phyloP scores from a whole-genome alignment of 2,888 invertebrate species.

The Megastigmus dorsalis region DNA sequence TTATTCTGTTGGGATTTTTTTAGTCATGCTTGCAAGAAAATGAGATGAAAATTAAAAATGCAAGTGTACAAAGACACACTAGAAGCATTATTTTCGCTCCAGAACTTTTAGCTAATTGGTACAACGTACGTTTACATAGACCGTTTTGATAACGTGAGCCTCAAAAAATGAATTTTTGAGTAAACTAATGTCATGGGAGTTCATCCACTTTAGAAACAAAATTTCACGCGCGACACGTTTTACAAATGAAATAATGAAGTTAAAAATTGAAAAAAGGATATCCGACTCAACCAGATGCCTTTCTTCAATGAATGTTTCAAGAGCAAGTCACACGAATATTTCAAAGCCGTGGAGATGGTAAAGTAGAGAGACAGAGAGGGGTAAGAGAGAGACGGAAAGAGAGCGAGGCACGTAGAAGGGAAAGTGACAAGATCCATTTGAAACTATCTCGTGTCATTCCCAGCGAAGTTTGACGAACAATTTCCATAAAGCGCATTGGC shows the following conservation, averaged over 20 bases:
- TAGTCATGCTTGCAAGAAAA: too few relatives aligned
- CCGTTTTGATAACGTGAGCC: too few relatives aligned
- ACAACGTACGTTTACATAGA: too few relatives aligned
- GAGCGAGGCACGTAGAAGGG: background rate
- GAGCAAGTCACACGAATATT: conserved; percentile 19
- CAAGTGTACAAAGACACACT: too few relatives aligned
- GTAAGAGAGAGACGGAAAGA: background rate
- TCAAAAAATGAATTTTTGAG: too few relatives aligned
- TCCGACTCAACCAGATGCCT: background rate
- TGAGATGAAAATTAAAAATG: too few relatives aligned
- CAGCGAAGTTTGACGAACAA: conserved; percentile 39
- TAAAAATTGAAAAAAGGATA: background rate
- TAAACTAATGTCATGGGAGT: too few relatives aligned
- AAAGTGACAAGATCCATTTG: conserved; percentile 37
- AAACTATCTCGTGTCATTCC: conserved; percentile 23
- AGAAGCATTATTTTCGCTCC: too few relatives aligned
- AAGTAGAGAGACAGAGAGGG: background rate
- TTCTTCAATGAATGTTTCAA: conserved; percentile 21
- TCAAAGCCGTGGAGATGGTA: conserved; percentile 3
- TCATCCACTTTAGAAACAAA: too few relatives aligned
- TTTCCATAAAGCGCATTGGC: conserved; percentile 30
- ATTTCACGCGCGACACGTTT: too few relatives aligned
- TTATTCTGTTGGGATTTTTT: too few relatives aligned
- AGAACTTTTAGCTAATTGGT: too few relatives aligned
- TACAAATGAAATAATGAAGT: conserved; percentile 6